Base-by-base conservation (phyloP, 2,888 invertebrate genomes). In the Pristionchus exspectatus region DNA sequence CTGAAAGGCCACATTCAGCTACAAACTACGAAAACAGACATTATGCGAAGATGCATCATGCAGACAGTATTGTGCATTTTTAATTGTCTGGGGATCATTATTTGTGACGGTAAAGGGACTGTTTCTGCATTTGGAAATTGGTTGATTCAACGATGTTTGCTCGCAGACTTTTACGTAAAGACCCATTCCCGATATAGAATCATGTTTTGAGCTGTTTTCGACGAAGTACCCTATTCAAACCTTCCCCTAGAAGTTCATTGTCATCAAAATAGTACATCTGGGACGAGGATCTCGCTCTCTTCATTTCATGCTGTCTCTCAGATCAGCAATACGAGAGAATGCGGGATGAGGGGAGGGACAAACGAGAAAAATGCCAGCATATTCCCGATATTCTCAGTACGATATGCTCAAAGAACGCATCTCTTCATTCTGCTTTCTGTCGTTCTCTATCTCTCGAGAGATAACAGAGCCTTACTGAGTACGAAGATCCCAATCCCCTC, bases 1-100 rank as follows among this genome's bases (percentile, higher is more conserved):
- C 56, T 21, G 16, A 12, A 16, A 2, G 56, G 16, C 44, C 44
- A 50, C 44, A 18, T 18, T 4, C 4, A 18, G 18, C 16, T 56
- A 56, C 56, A 56, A 56, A 56, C 56, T 56, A 56, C 56, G 63
- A 63, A n/a, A 4, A 4, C 3, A 9, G 44, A 50, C 3, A 50
- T 0, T 50, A 12, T 4, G n/a, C 5, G 21, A 7, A 63, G 24
- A 24, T n/a, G n/a, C 63, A 63, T 63, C 63, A n/a, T 63, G 63
- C 63, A 63, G n/a, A n/a, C 63, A 63, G n/a, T n/a, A n/a, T 63
- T 63, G 21, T 63, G 63, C n/a, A 63, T n/a, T 63, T n/a, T n/a
- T n/a, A 63, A n/a, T 56, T 12, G 63, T 5, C 24, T n/a, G 63
- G n/a, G 63, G 63, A n/a, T 1, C 9, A 24, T 63, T n/a, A 63